Base-by-base conservation (phyloP, 2,113 vertebrate species). In the Percopsis transmontana region DNA sequence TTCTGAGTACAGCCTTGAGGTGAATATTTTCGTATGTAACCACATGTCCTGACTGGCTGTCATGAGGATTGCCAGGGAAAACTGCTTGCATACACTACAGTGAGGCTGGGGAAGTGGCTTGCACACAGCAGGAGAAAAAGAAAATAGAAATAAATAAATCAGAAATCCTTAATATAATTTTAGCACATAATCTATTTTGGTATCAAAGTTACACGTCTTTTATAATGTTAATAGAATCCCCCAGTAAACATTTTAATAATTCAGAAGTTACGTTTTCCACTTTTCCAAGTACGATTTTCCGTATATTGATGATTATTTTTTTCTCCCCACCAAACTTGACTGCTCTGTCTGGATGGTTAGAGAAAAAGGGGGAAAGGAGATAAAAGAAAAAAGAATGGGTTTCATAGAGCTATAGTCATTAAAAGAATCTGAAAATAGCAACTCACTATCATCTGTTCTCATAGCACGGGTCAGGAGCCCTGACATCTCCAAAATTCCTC, bases 341-440 rank as follows among this genome's bases (percentile, higher is more conserved):
- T 73, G 64, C 33, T 78, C 71, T 79, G 72, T 82, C 78, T 73
- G 51, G 62, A 71, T 66, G 72, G 66, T 62, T 80, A 69, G 81
- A 78, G 79, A 79, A 81, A 79, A 60, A 48, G 42, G 63, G 8
- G 15, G 21, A 27, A 64, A 54, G 78, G 72, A 80, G 79, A 82
- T 72, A 78, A 84, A 89, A 88, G 76, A 68, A 85, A 24, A 88
- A 91, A 79, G 78, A 89, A 88, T 91, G 89, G 84, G 64, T 79
- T 91, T 88, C 80, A 87, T 72, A 75, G 88, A 91, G 87, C 87
- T 78, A 69, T 77, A 90, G 91, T 91, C 91, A 93, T 94, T 93
- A 92, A 90, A 92, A 90, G 86, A 87, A 88, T 91, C 91, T 91
- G 88, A 92, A 93, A 93, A 94, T 93, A 93, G 91, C 89, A 90